Percentiles rank a stretch among this genome's conserved stretches.
These are phyloP conservation scores for Ranitomeya imitator DNA, from an alignment of 2,113 vertebrate species.

Conservation along the genomic window DNA sequence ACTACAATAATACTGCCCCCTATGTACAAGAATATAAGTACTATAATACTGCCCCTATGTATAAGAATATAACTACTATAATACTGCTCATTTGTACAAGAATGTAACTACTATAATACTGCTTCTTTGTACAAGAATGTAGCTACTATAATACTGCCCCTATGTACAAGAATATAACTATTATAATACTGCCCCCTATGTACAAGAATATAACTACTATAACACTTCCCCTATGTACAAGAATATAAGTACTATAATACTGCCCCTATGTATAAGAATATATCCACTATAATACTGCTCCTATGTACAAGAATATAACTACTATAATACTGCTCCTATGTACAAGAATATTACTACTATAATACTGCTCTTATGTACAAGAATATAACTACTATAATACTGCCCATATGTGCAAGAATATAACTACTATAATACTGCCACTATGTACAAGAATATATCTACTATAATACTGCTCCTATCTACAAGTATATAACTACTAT, in stretches of 20 bases:
- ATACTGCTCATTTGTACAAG: no score
- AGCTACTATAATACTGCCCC: no score
- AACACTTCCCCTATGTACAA: not conserved
- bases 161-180: no score
- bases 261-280: not conserved
- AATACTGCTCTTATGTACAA: not conserved
- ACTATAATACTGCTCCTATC: not conserved
- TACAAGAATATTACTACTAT: conserved; percentile 7
- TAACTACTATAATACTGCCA: conserved; percentile 1
- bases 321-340: not conserved
- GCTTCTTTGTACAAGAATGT: no score
- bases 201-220: conserved; percentile 5
- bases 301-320: not conserved
- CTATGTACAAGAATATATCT: conserved; percentile 5
- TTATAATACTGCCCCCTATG: no score
- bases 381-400: no score
- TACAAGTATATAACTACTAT: conserved; percentile 7
- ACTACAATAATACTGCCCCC: no score
- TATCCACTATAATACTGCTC: not conserved
- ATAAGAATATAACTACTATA: no score
- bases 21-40: no score
- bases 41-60: no score
- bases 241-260: not conserved
- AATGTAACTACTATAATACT: no score
- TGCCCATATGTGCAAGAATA: not conserved